These are phyloP conservation scores for Enchytraeus crypticus DNA, from an alignment of 2,888 invertebrate species.

Conservation along the genomic window DNA sequence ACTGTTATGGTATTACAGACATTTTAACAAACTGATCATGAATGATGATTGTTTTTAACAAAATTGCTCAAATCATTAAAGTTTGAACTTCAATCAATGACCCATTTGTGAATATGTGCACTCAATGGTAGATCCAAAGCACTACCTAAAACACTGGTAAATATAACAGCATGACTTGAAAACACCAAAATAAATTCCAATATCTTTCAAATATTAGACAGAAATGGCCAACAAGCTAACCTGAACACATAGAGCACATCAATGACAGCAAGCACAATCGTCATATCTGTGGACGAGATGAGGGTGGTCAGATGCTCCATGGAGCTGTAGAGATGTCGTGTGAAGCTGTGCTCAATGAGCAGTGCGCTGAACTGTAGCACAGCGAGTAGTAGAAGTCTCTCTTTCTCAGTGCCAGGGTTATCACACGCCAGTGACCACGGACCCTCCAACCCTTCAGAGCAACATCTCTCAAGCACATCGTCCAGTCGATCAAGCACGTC, in stretches of 20 bases:
- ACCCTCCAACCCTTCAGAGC: slow-evolving; percentile 55
- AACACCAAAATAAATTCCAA: not conserved
- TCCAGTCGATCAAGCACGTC: slow-evolving; percentile 64
- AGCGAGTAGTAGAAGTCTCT: slow-evolving; percentile 62
- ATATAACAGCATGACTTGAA: too few species aligned
- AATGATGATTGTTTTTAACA: too few species aligned
- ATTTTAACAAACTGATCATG: too few species aligned
- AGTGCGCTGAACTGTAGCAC: slow-evolving; percentile 73
- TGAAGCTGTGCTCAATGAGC: slow-evolving; percentile 77
- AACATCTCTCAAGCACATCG: slow-evolving; percentile 66
- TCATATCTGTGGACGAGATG: slow-evolving; percentile 70
- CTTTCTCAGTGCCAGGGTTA: slow-evolving; percentile 55
- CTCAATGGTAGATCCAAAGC: too few species aligned
- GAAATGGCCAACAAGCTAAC: slow-evolving; percentile 27
- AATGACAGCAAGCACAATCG: slow-evolving; percentile 71
- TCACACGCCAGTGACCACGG: slow-evolving; percentile 69
- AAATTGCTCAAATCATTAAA: too few species aligned
- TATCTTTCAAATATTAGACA: not conserved
- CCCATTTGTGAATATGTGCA: too few species aligned
- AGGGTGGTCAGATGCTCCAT: slow-evolving; percentile 73
- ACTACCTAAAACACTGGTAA: too few species aligned
- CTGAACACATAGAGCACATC: slow-evolving; percentile 75
- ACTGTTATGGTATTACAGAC: too few species aligned
- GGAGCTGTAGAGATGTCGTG: slow-evolving; percentile 74
- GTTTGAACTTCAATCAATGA: too few species aligned